Evolutionary conservation across 2,888 invertebrate species (phyloP).

Genomic region (Herminia tarsipennalis): DNA sequence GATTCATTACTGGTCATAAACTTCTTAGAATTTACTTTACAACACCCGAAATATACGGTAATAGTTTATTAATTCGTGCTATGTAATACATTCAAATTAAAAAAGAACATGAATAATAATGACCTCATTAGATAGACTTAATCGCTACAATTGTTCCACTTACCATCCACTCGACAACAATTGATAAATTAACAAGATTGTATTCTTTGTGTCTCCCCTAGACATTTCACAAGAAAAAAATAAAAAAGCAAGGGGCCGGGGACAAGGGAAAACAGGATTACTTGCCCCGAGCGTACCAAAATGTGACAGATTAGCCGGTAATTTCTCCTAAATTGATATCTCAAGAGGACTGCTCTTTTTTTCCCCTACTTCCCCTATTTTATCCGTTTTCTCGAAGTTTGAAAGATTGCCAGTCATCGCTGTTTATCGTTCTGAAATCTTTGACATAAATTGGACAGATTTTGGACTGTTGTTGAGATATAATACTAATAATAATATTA

Average conservation of each 20-base stretch:
- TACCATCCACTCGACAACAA: slow-evolving; percentile 67
- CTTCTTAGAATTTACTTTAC: too few species aligned
- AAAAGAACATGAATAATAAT: slow-evolving; percentile 19
- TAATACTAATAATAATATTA: neutral
- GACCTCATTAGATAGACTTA: slow-evolving; percentile 24
- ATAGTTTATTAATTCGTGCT: too few species aligned
- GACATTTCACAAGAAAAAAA: slow-evolving; percentile 54
- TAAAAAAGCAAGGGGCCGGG: slow-evolving; percentile 72
- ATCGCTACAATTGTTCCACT: slow-evolving; percentile 45
- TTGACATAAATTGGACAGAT: slow-evolving; percentile 60
- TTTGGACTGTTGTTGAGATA: slow-evolving; percentile 25
- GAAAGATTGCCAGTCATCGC: slow-evolving; percentile 74
- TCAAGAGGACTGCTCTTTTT: slow-evolving; percentile 66
- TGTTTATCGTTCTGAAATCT: slow-evolving; percentile 57
- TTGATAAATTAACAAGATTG: slow-evolving; percentile 79
- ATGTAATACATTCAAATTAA: too few species aligned
- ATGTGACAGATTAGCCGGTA: slow-evolving; percentile 84
- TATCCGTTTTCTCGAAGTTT: slow-evolving; percentile 49
- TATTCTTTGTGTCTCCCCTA: slow-evolving; percentile 52
- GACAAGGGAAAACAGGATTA: slow-evolving; percentile 73
- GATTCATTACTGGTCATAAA: too few species aligned
- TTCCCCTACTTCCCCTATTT: slow-evolving; percentile 48
- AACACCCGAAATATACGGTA: too few species aligned
- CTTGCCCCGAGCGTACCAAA: slow-evolving; percentile 69
- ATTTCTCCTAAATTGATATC: slow-evolving; percentile 84